Evolutionary conservation across 2,797 vertebrate species (phyloP).

Genomic region (Sebastes flavidus): DNA sequence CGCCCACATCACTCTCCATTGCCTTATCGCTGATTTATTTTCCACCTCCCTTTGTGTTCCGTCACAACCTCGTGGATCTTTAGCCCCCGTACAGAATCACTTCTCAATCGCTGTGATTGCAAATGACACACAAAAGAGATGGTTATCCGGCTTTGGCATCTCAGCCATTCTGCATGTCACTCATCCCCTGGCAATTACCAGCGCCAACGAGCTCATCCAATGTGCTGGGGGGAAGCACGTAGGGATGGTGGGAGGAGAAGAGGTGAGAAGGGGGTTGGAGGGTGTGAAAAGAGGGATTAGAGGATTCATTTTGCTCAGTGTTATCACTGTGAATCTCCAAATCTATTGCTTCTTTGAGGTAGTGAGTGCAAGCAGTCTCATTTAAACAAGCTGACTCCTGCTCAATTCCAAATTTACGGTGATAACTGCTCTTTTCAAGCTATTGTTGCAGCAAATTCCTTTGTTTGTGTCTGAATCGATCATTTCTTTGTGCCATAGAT

Average conservation of each 20-base stretch:
- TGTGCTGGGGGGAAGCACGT: constrained; percentile 35
- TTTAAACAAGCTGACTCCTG: constrained; percentile 17
- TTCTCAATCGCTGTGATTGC: constrained; percentile 38
- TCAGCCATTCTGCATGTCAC: constrained; percentile 58
- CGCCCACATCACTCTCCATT: constrained; percentile 12
- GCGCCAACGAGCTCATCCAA: constrained; percentile 55
- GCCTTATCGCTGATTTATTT: constrained; percentile 43
- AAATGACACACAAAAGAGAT: constrained; percentile 50
- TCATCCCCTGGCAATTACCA: constrained; percentile 73
- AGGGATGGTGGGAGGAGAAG: constrained; percentile 34
- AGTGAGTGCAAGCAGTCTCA: constrained; percentile 10
- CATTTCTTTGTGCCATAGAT: constrained; percentile 14
- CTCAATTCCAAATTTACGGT: background rate
- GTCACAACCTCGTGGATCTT: constrained; percentile 18
- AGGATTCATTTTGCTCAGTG: constrained; percentile 47
- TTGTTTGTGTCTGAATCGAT: constrained; percentile 39
- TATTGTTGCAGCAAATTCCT: constrained; percentile 12
- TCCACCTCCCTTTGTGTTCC: constrained; percentile 31
- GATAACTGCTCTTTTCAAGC: constrained; percentile 10
- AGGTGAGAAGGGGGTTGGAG: constrained; percentile 55
- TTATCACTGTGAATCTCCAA: constrained; percentile 48
- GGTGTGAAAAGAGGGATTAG: constrained; percentile 68
- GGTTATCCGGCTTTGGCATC: constrained; percentile 60
- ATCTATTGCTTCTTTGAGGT: constrained; percentile 27
- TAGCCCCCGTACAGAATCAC: background rate